Percentiles rank a stretch among this genome's conserved stretches.
Evolutionary conservation across 2,888 invertebrate genomes (phyloP).

Genomic region (Melolontha melolontha): DNA sequence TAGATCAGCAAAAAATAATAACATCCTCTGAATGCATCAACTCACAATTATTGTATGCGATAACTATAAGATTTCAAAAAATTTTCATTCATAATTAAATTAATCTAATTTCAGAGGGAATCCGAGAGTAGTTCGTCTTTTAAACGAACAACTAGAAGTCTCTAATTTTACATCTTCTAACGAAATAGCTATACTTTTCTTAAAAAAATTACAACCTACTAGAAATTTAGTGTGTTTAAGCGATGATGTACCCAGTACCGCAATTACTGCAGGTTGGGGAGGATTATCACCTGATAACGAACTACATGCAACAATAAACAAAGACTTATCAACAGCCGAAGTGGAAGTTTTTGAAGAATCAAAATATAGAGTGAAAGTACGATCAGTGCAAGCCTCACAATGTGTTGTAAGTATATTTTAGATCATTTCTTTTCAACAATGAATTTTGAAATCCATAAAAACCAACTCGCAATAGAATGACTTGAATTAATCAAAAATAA

Average conservation of each 20-base stretch:
- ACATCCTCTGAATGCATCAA: not conserved
- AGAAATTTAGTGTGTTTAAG: not conserved
- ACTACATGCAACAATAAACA: constrained; percentile 17
- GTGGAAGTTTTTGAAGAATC: not conserved
- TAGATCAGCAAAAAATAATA: not conserved
- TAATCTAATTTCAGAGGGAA: not conserved
- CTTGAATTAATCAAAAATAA: too few species aligned
- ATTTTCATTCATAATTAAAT: not conserved
- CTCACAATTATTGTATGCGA: not conserved
- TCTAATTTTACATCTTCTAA: not conserved
- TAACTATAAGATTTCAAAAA: not conserved
- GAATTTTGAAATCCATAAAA: too few species aligned
- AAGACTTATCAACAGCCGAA: not conserved
- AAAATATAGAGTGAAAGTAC: not conserved
- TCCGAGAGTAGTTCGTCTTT: constrained; percentile 2
- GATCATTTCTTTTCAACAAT: not conserved
- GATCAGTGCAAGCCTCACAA: not conserved
- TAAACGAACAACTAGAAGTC: not conserved
- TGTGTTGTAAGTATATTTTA: constrained; percentile 17
- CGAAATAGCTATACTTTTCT: constrained; percentile 6
- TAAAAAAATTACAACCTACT: not conserved
- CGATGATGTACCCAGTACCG: not conserved
- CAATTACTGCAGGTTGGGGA: constrained; percentile 15
- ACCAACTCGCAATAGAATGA: too few species aligned
- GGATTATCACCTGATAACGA: constrained; percentile 12